Base-by-base conservation (phyloP, 2,797 vertebrate species). In the Percopsis omiscomaycus region DNA sequence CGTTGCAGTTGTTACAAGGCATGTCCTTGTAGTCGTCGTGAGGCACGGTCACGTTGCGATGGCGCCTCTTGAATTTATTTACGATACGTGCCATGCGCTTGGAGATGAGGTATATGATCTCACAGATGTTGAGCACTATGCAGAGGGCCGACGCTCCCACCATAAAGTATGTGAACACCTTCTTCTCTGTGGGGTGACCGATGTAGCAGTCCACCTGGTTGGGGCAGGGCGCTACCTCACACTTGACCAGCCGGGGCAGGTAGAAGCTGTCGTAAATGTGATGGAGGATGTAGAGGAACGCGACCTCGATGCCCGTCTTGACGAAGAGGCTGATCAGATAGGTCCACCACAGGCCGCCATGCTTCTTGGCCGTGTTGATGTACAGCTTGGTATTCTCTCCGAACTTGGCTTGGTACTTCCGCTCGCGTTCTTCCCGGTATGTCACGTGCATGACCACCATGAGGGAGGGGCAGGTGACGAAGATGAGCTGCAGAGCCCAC, bases 291-390 rank as follows among this genome's bases (percentile, higher is more conserved):
- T 96, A 99, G 55, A 99, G 94, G 88, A 99, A 99, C 59, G 90
- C 44, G 2, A 96, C 80, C 78, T 99, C 97, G 1, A 98, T 92
- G 68, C 79, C 50, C 0, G 96, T 93, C 90, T 99, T 99, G 73
- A 90, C 95, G 44, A 99, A 88, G 59, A 99, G 95, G 84, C 95
- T 99, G 68, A 96, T 2, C 62, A 99, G 69, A 73, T 99, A 99
- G n/a, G 98, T 99, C 98, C 98, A 99, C 97, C 97, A 99, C 67
- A 99, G 86, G 70, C 97, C 97, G 0, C 98, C 98, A 0, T 98
- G 97, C 75, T 98, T 99, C 89, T 95, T 96, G 63, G 94, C 96
- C 0, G 96, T 92, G 74, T 99, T 87, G 70, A 70, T 79, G 69
- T 99, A 99, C 13, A 99, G 90, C 88, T 90, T 96, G 64, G 59